phyloP scores from a whole-genome alignment of 2,888 invertebrate species.

The Hanleya hanleyi region DNA sequence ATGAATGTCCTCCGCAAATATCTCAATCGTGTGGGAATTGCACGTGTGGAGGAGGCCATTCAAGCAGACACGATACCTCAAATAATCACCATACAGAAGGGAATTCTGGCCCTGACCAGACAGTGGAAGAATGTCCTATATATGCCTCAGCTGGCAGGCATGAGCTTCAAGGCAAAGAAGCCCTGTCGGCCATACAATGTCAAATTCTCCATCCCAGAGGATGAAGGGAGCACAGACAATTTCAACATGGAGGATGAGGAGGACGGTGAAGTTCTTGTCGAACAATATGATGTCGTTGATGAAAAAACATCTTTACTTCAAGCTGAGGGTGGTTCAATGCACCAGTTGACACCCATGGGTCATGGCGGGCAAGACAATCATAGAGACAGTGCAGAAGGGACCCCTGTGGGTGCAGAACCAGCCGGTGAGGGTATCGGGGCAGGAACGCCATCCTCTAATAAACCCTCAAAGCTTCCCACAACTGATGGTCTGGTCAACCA shows the following conservation, averaged over 20 bases:
- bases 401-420: too few species aligned
- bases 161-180: conserved; percentile 82
- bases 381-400: background rate
- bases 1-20: conserved; percentile 91
- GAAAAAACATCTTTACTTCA: conserved; percentile 83
- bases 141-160: conserved; percentile 91
- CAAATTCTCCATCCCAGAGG: conserved; percentile 83
- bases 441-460: background rate
- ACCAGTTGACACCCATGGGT: background rate
- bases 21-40: conserved; percentile 81
- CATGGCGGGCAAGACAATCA: too few species aligned
- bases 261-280: conserved; percentile 62
- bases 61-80: conserved; percentile 89
- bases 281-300: conserved; percentile 82
- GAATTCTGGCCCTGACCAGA: conserved; percentile 94
- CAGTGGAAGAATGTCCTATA: conserved; percentile 98
- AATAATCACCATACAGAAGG: conserved; percentile 90
- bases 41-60: conserved; percentile 87
- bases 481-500: too few species aligned
- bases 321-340: conserved; percentile 73
- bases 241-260: conserved; percentile 47
- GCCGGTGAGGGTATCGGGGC: background rate
- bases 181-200: conserved; percentile 82
- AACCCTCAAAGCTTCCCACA: too few species aligned
- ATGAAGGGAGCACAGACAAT: conserved; percentile 49